These are phyloP conservation scores for Spea bombifrons DNA, from an alignment of 2,113 vertebrate genomes.

Conservation along the genomic window DNA sequence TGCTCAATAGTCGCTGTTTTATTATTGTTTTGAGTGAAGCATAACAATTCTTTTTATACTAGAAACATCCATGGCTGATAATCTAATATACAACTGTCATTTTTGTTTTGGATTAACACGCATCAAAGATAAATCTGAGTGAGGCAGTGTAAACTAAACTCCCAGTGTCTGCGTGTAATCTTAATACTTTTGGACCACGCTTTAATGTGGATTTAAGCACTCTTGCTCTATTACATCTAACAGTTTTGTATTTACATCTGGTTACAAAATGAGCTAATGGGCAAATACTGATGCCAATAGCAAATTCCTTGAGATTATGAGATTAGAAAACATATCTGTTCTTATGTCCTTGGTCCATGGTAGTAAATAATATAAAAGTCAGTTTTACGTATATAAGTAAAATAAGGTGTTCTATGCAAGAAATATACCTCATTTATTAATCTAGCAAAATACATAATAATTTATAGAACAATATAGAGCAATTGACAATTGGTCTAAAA, in stretches of 20 bases:
- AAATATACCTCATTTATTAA: no score
- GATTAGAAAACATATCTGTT: background rate
- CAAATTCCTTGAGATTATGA: background rate
- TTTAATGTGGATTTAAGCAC: background rate
- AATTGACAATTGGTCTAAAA: no score
- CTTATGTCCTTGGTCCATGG: background rate
- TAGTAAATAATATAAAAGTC: background rate
- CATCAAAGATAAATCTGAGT: background rate
- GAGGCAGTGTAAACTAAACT: background rate
- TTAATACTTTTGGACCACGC: no score
- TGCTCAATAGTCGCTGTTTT: conserved; percentile 4
- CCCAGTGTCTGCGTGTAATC: background rate
- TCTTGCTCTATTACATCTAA: background rate
- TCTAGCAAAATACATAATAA: no score
- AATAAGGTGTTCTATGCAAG: no score
- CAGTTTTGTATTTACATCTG: background rate
- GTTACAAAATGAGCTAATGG: background rate
- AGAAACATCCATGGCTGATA: background rate
- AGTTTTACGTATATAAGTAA: no score
- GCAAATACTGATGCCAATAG: background rate
- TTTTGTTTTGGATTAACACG: background rate
- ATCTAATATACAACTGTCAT: background rate
- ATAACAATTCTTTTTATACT: conserved; percentile 7
- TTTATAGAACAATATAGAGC: no score
- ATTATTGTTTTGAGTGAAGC: background rate